Base-by-base conservation (phyloP, 2,797 vertebrate species). In the Limnodromus scolopaceus region DNA sequence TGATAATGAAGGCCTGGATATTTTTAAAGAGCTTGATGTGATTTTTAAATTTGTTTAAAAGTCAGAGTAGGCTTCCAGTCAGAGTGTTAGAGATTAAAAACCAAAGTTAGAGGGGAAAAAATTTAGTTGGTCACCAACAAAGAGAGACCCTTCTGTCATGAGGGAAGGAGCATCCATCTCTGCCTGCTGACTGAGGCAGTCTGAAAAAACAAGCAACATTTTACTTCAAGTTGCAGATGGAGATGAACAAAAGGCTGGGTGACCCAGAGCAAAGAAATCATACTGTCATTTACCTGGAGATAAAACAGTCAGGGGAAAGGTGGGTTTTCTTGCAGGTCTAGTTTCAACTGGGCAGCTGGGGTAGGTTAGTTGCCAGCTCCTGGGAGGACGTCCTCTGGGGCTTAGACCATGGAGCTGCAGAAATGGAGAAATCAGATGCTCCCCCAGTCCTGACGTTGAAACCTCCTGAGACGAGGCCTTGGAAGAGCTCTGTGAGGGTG, bases 31-130 rank as follows among this genome's bases (percentile, higher is more conserved):
- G 23, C 34, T 84, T 82, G 36, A 91, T 18, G 11, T 74, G 70
- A 93, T 84, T 95, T 94, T 90, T 34, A 49, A 63, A 72, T 84
- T 65, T 87, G 27, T 80, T 75, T 55, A 84, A 93, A 79, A 74
- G 30, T 58, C 0, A 10, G 78, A 80, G 27, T 54, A 71, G 12
- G 15, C 27, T 84, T 93, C 81, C 65, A 75, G 60, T 51, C 43
- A 78, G 39, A 69, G 39, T 72, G 46, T n/a, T 72, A 61, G 46
- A 61, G 36, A 34, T 76, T 81, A 74, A 94, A 94, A 76, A 3
- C 39, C 34, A 22, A 45, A 91, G 27, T 36, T 41, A 64, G 22
- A 70, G 28, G 28, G 25, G 34, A 69, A 87, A 93, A 30, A 71
- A 86, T 75, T 81, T 61, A 54, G 19, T 19, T 75, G 61, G 27